Percentiles rank a stretch among this genome's conserved stretches.
Evolutionary conservation across 2,113 vertebrate genomes (phyloP).

Genomic region (Collichthys lucidus): DNA sequence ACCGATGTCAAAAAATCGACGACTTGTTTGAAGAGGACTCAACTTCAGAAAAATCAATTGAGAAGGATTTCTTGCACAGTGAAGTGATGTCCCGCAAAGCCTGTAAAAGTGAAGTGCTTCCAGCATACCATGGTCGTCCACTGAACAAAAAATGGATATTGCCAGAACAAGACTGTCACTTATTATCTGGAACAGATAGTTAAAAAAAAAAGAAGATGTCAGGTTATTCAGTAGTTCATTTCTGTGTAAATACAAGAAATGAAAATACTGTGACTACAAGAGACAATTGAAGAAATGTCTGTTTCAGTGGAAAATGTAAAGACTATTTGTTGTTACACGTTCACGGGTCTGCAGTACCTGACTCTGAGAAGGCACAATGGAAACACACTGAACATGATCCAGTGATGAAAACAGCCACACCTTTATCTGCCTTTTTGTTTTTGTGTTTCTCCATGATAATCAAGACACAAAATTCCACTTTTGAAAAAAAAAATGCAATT

Average conservation of each 20-base stretch:
- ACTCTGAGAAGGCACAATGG: slow-evolving; percentile 54
- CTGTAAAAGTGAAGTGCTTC: slow-evolving; percentile 38
- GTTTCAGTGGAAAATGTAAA: slow-evolving; percentile 30
- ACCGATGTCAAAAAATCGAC: slow-evolving; percentile 2
- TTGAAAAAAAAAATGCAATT: slow-evolving; percentile 7
- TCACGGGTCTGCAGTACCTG: slow-evolving; percentile 40
- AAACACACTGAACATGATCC: slow-evolving; percentile 22
- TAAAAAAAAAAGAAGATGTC: neutral
- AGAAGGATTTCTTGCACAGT: slow-evolving; percentile 15
- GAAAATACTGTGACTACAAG: neutral
- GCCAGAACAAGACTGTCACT: slow-evolving; percentile 34
- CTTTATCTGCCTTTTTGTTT: slow-evolving; percentile 1
- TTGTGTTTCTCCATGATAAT: slow-evolving; percentile 21
- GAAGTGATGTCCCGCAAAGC: slow-evolving; percentile 26
- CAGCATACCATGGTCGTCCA: neutral
- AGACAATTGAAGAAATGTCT: slow-evolving; percentile 1
- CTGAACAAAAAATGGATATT: slow-evolving; percentile 17
- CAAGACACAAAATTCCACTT: slow-evolving; percentile 19
- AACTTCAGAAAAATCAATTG: slow-evolving; percentile 23
- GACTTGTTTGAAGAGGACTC: slow-evolving; percentile 20
- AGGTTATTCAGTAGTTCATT: slow-evolving; percentile 12
- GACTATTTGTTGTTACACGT: slow-evolving; percentile 23
- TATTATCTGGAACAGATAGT: slow-evolving; percentile 21
- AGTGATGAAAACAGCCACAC: slow-evolving; percentile 9
- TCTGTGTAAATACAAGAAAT: slow-evolving; percentile 20